phyloP scores from a whole-genome alignment of 2,888 invertebrate species.

The Caenorhabditis sulstoni region DNA sequence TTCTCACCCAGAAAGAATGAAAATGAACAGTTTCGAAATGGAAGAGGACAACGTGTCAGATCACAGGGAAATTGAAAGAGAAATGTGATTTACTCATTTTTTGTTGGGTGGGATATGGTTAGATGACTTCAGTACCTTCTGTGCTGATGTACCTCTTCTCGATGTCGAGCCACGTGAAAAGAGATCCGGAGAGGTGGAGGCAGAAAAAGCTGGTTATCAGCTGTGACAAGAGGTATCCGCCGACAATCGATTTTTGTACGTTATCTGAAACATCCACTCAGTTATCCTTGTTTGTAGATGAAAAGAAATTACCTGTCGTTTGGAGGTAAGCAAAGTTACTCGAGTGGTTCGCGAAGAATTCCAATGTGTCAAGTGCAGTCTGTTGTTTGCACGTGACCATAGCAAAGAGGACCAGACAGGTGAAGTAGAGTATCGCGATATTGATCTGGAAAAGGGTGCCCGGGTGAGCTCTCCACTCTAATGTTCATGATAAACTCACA shows the following conservation, averaged over 20 bases:
- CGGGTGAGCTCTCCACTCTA: too few species aligned
- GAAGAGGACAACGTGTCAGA: not conserved
- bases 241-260: slow-evolving; percentile 23
- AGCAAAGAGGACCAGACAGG: slow-evolving; percentile 24
- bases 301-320: not conserved
- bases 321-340: slow-evolving; percentile 23
- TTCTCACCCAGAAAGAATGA: not conserved
- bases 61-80: slow-evolving; percentile 2
- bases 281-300: not conserved
- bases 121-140: slow-evolving; percentile 58
- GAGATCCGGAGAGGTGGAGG: slow-evolving; percentile 41
- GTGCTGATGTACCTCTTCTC: slow-evolving; percentile 53
- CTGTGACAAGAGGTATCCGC: slow-evolving; percentile 33
- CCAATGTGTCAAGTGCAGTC: slow-evolving; percentile 12
- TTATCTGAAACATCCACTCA: slow-evolving; percentile 4
- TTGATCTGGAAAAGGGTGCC: slow-evolving; percentile 27
- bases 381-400: slow-evolving; percentile 37
- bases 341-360: slow-evolving; percentile 21
- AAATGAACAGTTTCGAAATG: not conserved
- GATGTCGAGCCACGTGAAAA: slow-evolving; percentile 50
- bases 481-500: too few species aligned
- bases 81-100: too few species aligned
- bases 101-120: not conserved
- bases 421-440: slow-evolving; percentile 23
- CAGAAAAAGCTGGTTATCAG: slow-evolving; percentile 46